Percentiles rank a stretch among this genome's conserved stretches.
These are phyloP conservation scores for Hycleus cichorii DNA, from an alignment of 1,140 invertebrate species.

Conservation along the genomic window DNA sequence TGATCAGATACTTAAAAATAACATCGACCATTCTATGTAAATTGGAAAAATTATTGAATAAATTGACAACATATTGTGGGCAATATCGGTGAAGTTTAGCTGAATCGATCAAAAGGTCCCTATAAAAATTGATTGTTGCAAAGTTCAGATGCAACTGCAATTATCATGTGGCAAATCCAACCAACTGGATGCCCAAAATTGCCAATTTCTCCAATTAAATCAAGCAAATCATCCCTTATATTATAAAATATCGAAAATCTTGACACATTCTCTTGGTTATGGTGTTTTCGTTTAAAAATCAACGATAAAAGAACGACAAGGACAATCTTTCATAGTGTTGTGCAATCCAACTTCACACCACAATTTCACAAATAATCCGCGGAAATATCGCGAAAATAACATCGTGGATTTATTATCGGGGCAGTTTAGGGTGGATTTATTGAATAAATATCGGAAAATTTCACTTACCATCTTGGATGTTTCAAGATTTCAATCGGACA, in stretches of 20 bases:
- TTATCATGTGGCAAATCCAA: too few species aligned
- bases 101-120: too few species aligned
- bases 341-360: constrained; percentile 31
- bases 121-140: too few species aligned
- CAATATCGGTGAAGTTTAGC: neutral
- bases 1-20: neutral
- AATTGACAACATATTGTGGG: neutral
- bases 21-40: neutral
- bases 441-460: constrained; percentile 37
- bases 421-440: constrained; percentile 3
- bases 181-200: too few species aligned
- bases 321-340: constrained; percentile 36
- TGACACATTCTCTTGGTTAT: too few species aligned
- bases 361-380: constrained; percentile 29
- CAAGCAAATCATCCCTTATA: too few species aligned
- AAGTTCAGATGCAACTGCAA: too few species aligned
- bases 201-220: too few species aligned
- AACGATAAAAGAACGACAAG: neutral
- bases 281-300: too few species aligned
- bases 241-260: too few species aligned
- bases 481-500: constrained; percentile 63
- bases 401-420: constrained; percentile 26
- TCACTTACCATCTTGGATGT: constrained; percentile 81
- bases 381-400: constrained; percentile 31
- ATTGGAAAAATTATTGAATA: neutral